Base-by-base conservation (phyloP, 1,140 invertebrate species). In the Cataglyphis hispanica region DNA sequence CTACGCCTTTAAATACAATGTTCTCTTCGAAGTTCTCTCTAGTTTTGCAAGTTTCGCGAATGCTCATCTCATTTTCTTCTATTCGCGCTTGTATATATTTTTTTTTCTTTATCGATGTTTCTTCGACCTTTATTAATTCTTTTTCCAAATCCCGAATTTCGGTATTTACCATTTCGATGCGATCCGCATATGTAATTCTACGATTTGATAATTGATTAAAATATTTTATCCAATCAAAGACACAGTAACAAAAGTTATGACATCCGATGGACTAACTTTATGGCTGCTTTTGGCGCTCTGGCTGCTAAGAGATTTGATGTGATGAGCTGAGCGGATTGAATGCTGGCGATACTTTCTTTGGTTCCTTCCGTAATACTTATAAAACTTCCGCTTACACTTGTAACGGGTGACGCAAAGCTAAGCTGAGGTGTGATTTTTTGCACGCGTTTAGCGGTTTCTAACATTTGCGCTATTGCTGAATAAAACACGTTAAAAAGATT, bases 41-140 rank as follows among this genome's bases (percentile, higher is more conserved):
- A 0, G 93, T 91, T 58, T 95, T 94, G 6, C 94, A 89, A 40
- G 93, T 94, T 66, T 96, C 95, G 0, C n/a, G 78, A 8, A 94
- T 94, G 46, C 95, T 91, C 1, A 95, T 72, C 11, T 94, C 91
- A 0, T 95, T 94, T 87, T 96, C 96, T 89, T 96, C 95, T 7
- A 96, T 86, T 63, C 95, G 92, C 0, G 95, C 95, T 88, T 92
- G 94, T 0, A 96, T 58, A 19, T 94, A 72, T 0, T 91, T 92
- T 46, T 93, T 94, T 72, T 92, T 93, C 83, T 93, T 95, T 0
- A 78, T 89, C 0, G 91, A 93, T 11, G 87, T 90, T 31, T 86
- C 85, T 86, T 94, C 91, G 0, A 92, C 78, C 16, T 84, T 90
- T 25, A 93, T 90, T 1, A 96, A 76, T 80, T 90, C 91, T 6